Percentiles rank a stretch among this genome's conserved stretches.
Conservation (phyloP, 2,888 invertebrate species). For the Drosophila prostipennis region DNA sequence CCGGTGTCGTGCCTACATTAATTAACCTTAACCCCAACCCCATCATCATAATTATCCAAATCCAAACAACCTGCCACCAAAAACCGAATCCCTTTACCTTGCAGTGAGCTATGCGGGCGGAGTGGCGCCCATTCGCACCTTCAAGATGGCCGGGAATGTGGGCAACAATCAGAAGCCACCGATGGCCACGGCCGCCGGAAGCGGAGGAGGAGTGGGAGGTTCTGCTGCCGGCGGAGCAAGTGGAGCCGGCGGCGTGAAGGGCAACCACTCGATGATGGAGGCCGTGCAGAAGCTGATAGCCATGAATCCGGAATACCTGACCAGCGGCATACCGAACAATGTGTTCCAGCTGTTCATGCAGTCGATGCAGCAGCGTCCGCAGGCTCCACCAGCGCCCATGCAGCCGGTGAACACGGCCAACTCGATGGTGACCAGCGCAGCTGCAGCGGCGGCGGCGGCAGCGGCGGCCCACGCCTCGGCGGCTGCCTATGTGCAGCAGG, state of each 20-base stretch:
- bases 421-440: constrained; percentile 15
- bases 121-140: constrained; percentile 43
- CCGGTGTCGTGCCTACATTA: not conserved
- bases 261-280: constrained; percentile 81
- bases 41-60: not conserved
- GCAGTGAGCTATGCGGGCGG: constrained; percentile 76
- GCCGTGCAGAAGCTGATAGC: constrained; percentile 83
- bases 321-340: constrained; percentile 85
- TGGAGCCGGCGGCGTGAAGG: constrained; percentile 57
- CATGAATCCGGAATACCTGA: constrained; percentile 83
- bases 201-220: not conserved
- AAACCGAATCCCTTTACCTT: constrained; percentile 27
- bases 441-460: constrained; percentile 8
- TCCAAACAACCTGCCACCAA: constrained; percentile 7
- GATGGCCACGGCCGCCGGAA: constrained; percentile 37
- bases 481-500: constrained; percentile 74
- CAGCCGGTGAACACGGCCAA: not conserved
- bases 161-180: constrained; percentile 8
- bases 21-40: not conserved
- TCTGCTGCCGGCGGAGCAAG: constrained; percentile 2
- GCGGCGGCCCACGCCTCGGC: constrained; percentile 43
- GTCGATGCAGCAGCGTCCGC: constrained; percentile 81
- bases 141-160: constrained; percentile 21
- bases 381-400: constrained; percentile 4
- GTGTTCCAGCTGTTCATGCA: constrained; percentile 87